phyloP scores from a whole-genome alignment of 2,113 vertebrate species.

The Phalacrocorax carbo region DNA sequence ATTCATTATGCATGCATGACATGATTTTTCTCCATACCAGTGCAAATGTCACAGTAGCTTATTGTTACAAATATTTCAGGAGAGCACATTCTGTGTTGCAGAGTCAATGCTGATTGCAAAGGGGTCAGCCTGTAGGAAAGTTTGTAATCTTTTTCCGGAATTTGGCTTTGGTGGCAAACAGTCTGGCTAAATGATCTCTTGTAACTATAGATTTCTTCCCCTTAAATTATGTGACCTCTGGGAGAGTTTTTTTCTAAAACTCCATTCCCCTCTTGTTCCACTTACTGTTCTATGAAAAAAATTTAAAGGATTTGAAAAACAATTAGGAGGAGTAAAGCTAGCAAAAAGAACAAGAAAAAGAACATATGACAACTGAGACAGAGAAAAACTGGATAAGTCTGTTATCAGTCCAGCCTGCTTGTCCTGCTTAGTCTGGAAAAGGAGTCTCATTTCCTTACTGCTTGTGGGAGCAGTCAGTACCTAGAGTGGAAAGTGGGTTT shows the following conservation, averaged over 20 bases:
- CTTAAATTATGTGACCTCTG: not conserved
- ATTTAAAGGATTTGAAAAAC: not conserved
- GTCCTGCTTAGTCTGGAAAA: not conserved
- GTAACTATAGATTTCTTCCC: not conserved
- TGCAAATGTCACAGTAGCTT: not conserved
- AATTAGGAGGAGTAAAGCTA: not conserved
- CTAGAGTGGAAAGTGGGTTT: not conserved
- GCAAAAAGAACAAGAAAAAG: not conserved
- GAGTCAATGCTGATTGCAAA: not conserved
- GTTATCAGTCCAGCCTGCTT: not conserved
- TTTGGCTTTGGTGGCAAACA: not conserved
- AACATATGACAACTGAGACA: not conserved
- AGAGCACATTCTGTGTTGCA: not conserved
- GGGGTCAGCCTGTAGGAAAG: not conserved
- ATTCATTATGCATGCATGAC: not conserved
- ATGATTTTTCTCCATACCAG: not conserved
- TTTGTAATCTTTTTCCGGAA: not conserved
- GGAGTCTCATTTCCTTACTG: not conserved
- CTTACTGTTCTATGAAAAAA: not conserved
- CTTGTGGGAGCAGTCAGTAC: not conserved
- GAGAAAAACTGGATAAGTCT: not conserved
- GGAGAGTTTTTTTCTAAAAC: not conserved
- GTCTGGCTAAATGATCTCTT: not conserved
- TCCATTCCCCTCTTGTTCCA: not conserved
- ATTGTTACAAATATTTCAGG: not conserved